Conservation (phyloP, 2,888 invertebrate genomes). For the Drosophila borborema region DNA sequence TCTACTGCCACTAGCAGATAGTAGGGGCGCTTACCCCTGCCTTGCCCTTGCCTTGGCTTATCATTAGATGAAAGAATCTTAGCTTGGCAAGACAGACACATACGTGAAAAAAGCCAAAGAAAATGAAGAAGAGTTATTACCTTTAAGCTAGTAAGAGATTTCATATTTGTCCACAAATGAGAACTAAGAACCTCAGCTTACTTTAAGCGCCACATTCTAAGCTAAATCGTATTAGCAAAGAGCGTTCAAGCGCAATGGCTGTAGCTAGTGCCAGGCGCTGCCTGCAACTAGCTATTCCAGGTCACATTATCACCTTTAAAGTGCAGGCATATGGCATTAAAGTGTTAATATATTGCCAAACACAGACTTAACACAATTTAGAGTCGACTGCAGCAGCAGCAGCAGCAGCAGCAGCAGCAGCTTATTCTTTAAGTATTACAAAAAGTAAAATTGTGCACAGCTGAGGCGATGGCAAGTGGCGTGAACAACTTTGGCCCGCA, state of each 20-base stretch:
- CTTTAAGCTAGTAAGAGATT: background rate
- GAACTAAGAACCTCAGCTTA: background rate
- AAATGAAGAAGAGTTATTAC: background rate
- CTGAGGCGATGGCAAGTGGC: slow-evolving; percentile 1
- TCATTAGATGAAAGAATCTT: too few species aligned
- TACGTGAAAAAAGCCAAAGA: background rate
- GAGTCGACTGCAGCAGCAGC: slow-evolving; percentile 35
- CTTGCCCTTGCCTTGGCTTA: too few species aligned
- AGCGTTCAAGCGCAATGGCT: background rate
- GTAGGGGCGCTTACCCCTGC: too few species aligned
- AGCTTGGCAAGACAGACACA: background rate
- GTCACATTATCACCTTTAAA: slow-evolving; percentile 38
- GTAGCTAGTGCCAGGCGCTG: background rate
- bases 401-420: background rate
- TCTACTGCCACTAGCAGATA: too few species aligned
- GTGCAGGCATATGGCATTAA: slow-evolving; percentile 31
- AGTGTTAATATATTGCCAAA: slow-evolving; percentile 46
- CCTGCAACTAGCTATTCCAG: background rate
- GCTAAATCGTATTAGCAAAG: background rate
- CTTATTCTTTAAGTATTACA: slow-evolving; percentile 18
- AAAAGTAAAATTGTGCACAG: slow-evolving; percentile 12
- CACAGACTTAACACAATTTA: slow-evolving; percentile 22
- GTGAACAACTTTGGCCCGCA: slow-evolving; percentile 8
- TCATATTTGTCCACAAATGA: too few species aligned
- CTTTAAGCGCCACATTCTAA: background rate